These are phyloP conservation scores for Myrmecobius fasciatus DNA, from an alignment of 2,113 vertebrate species.

Conservation along the genomic window DNA sequence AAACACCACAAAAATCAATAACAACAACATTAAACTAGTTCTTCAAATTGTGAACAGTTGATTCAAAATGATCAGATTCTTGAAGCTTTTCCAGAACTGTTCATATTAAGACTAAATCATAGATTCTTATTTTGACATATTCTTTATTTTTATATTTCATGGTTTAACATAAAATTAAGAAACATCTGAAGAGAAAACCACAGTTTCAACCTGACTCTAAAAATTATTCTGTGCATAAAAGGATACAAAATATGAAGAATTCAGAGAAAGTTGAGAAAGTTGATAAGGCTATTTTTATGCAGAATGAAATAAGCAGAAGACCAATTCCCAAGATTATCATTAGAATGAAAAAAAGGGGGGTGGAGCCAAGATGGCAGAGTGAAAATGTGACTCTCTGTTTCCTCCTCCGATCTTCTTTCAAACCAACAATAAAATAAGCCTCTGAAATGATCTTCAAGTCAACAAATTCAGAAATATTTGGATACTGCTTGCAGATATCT, in stretches of 20 bases:
- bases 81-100: conserved; percentile 11
- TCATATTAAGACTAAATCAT: conserved; percentile 18
- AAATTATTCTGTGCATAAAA: background rate
- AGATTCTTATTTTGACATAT: conserved; percentile 31
- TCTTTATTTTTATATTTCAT: conserved; percentile 43
- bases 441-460: too few species aligned
- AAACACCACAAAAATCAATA: too few species aligned
- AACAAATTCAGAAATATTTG: too few species aligned
- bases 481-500: too few species aligned
- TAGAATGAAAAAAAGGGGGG: background rate
- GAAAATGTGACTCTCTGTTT: too few species aligned
- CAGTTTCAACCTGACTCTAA: background rate
- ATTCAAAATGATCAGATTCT: conserved; percentile 23
- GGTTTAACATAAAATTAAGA: conserved; percentile 41
- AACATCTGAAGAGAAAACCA: conserved; percentile 45
- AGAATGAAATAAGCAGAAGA: background rate
- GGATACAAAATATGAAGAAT: background rate
- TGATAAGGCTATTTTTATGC: background rate
- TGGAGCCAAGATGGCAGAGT: too few species aligned
- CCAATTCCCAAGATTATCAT: background rate
- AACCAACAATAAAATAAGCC: too few species aligned
- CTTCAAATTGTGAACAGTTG: background rate
- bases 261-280: background rate
- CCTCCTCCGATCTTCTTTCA: too few species aligned
- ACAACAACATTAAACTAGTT: background rate